A percentile compares a stretch with the other conserved stretches of the same genome.
These are phyloP conservation scores for Caerostris extrusa DNA, from an alignment of 1,140 invertebrate species.

Conservation along the genomic window DNA sequence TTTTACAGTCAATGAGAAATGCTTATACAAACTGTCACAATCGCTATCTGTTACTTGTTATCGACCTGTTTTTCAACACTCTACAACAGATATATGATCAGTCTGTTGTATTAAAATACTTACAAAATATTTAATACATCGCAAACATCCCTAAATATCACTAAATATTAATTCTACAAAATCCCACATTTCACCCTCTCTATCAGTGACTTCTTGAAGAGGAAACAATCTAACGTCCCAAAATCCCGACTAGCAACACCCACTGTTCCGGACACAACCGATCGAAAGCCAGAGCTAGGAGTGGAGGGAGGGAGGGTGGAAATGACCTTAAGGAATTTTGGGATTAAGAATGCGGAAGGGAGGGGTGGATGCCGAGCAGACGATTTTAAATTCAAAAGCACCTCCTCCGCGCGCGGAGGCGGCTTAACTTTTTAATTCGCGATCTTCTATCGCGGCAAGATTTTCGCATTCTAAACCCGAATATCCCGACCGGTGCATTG, in stretches of 20 bases:
- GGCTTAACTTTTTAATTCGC: background rate
- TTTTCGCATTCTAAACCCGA: background rate
- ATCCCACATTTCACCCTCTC: background rate
- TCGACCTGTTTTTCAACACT: no score
- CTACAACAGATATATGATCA: no score
- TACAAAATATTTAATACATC: no score
- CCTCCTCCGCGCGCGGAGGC: background rate
- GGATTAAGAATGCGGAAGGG: background rate
- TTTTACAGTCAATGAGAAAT: no score
- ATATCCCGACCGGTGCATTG: background rate
- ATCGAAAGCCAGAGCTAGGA: background rate
- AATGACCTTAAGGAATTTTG: no score
- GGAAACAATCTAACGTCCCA: background rate
- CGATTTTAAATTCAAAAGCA: conserved; percentile 1
- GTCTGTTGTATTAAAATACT: no score
- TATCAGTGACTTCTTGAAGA: background rate
- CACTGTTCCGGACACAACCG: background rate
- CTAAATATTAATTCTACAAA: background rate
- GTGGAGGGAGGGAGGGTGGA: background rate
- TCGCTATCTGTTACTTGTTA: no score
- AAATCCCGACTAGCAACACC: background rate
- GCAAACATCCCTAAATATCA: background rate
- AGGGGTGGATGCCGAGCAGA: background rate
- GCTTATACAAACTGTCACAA: no score
- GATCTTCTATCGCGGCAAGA: background rate